Conservation (phyloP, 2,888 invertebrate species). For the Torymus tubicola region DNA sequence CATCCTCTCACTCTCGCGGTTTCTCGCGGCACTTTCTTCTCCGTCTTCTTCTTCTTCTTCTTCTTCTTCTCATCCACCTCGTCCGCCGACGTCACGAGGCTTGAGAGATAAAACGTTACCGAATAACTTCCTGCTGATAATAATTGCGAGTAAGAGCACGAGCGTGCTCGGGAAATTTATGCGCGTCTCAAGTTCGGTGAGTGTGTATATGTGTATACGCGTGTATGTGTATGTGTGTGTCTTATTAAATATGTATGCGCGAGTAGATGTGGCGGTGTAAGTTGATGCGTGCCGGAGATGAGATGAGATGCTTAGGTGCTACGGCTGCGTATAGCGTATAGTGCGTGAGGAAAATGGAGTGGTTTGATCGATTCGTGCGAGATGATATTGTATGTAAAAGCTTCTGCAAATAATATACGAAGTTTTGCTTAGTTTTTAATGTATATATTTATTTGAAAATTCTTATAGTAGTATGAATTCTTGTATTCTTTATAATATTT, state of each 20-base stretch:
- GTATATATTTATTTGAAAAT: too few species aligned
- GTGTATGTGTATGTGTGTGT: neutral
- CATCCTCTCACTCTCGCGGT: conserved; percentile 32
- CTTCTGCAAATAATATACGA: too few species aligned
- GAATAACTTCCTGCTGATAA: conserved; percentile 65
- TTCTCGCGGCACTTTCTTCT: neutral
- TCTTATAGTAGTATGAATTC: too few species aligned
- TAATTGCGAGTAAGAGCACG: conserved; percentile 56
- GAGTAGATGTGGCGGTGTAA: neutral
- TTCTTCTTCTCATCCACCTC: neutral
- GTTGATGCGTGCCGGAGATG: too few species aligned
- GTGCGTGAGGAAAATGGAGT: neutral
- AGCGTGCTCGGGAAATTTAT: conserved; percentile 57
- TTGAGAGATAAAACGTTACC: conserved; percentile 59
- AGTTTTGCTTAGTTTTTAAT: too few species aligned
- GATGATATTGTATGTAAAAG: neutral
- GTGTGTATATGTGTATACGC: neutral
- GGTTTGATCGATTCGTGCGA: neutral
- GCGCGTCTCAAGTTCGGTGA: conserved; percentile 1
- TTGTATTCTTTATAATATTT: too few species aligned
- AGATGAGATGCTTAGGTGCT: too few species aligned
- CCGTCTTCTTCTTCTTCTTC: neutral
- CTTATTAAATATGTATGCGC: conserved; percentile 21
- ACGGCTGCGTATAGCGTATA: neutral
- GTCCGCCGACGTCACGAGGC: neutral